These are phyloP conservation scores for Dasyprocta punctata DNA, from an alignment of 2,113 vertebrate species.

Conservation along the genomic window DNA sequence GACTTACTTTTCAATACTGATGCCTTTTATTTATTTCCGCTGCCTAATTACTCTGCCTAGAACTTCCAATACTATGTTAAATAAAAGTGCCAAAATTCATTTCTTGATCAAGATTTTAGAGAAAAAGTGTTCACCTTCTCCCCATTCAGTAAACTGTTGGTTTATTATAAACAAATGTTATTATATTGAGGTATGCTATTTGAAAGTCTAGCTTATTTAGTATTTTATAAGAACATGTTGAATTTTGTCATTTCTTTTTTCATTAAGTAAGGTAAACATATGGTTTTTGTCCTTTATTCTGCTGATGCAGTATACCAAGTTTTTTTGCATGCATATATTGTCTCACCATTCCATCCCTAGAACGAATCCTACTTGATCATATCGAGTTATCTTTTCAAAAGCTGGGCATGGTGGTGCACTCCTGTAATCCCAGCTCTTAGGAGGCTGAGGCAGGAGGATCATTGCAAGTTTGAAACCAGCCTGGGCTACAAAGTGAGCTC, in stretches of 20 bases:
- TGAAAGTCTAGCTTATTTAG: background rate
- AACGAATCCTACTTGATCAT: background rate
- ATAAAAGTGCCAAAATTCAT: background rate
- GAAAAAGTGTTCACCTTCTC: background rate
- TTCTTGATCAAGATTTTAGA: background rate
- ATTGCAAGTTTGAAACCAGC: no score
- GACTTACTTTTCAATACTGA: background rate
- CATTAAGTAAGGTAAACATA: background rate
- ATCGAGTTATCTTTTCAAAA: background rate
- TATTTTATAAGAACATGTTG: background rate
- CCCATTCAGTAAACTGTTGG: background rate
- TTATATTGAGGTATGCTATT: background rate
- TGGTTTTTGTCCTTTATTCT: background rate
- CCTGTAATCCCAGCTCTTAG: no score
- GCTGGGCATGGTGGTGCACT: no score
- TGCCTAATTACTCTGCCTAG: background rate
- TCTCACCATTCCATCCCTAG: background rate
- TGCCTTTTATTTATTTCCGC: background rate
- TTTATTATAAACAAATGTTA: background rate
- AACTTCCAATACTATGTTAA: background rate
- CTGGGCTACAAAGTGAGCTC: no score
- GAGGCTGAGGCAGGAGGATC: no score
- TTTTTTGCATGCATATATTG: background rate
- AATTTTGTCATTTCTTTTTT: background rate
- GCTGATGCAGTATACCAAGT: background rate